Evolutionary conservation across 1,140 invertebrate genomes (phyloP).

Genomic region (Brachionus angularis): DNA sequence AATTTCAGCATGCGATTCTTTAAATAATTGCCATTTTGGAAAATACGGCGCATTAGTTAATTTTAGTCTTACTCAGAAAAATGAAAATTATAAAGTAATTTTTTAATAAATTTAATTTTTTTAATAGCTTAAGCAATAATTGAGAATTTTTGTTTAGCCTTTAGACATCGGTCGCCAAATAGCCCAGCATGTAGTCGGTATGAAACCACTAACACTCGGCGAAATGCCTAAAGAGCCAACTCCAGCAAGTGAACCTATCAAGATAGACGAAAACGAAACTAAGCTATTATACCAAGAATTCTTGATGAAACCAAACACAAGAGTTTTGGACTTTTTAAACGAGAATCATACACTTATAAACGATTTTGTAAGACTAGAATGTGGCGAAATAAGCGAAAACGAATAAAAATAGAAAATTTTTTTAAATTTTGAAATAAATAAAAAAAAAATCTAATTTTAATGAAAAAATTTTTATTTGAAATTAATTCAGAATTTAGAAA

Average conservation of each 20-base stretch:
- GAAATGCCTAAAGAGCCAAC: constrained; percentile 58
- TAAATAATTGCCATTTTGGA: constrained; percentile 61
- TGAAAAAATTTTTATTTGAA: constrained; percentile 9
- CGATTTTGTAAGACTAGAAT: constrained; percentile 80
- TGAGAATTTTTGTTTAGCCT: too few species aligned
- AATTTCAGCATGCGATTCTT: background rate
- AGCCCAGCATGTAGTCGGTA: constrained; percentile 85
- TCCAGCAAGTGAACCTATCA: constrained; percentile 64
- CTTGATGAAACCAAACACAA: constrained; percentile 70
- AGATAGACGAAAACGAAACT: constrained; percentile 49
- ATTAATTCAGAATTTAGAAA: constrained; percentile 15
- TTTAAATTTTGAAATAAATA: background rate
- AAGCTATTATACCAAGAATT: constrained; percentile 79
- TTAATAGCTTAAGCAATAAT: background rate
- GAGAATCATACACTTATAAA: constrained; percentile 67
- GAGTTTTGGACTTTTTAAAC: constrained; percentile 69
- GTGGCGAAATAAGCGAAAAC: constrained; percentile 61
- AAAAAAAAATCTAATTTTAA: background rate
- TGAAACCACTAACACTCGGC: constrained; percentile 77
- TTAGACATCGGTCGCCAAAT: constrained; percentile 66
- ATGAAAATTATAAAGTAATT: constrained; percentile 25
- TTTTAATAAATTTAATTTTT: background rate
- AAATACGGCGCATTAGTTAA: constrained; percentile 74
- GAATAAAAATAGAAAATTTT: constrained; percentile 24
- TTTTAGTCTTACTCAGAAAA: constrained; percentile 15